Evolutionary conservation across 1,140 invertebrate genomes (phyloP).

Genomic region (Drosophila bocki): DNA sequence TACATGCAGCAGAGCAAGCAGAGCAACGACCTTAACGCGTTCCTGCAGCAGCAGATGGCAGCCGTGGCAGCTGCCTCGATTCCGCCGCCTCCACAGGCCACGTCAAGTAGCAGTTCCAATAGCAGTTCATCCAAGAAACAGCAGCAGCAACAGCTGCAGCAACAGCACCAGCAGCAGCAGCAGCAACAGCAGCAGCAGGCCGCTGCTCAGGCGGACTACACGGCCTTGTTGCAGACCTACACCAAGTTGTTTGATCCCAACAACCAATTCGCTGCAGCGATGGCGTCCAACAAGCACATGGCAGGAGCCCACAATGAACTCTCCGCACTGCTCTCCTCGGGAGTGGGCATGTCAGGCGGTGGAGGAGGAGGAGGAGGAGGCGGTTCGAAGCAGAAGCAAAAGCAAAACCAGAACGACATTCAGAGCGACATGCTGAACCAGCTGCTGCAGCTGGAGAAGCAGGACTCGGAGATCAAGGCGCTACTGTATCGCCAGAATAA

Average conservation of each 20-base stretch:
- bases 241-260: conserved; percentile 80
- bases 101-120: conserved; percentile 41
- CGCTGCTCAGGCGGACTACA: conserved; percentile 71
- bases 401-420: conserved; percentile 71
- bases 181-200: conserved; percentile 45
- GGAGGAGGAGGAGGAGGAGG: conserved; percentile 21
- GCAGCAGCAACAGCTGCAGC: conserved; percentile 46
- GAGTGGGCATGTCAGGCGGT: conserved; percentile 49
- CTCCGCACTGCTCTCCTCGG: conserved; percentile 66
- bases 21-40: conserved; percentile 76
- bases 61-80: conserved; percentile 72
- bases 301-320: conserved; percentile 72
- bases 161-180: conserved; percentile 59
- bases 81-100: conserved; percentile 40
- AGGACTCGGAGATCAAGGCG: conserved; percentile 77
- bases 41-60: conserved; percentile 82
- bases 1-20: conserved; percentile 81
- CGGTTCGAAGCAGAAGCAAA: conserved; percentile 36
- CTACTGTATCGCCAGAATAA: conserved; percentile 80
- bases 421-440: conserved; percentile 82
- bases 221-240: conserved; percentile 77
- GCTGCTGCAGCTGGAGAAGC: conserved; percentile 76
- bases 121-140: conserved; percentile 58
- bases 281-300: conserved; percentile 59
- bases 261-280: conserved; percentile 72